Evolutionary conservation across 2,797 vertebrate genomes (phyloP).

Genomic region (Gastrophryne carolinensis): DNA sequence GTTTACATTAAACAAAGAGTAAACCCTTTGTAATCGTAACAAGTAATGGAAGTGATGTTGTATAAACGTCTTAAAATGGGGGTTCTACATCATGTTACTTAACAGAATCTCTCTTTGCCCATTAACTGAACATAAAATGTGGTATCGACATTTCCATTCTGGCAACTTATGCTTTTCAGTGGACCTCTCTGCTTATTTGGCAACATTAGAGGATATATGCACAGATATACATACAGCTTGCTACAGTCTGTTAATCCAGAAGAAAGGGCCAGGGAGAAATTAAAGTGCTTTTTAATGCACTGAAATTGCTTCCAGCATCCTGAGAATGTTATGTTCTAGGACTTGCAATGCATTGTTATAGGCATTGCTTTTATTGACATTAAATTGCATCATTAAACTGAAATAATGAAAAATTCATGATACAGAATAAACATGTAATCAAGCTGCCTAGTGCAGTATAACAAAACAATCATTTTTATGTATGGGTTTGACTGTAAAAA

Average conservation of each 20-base stretch:
- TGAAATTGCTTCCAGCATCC: slow-evolving; percentile 11
- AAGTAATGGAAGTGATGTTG: no score
- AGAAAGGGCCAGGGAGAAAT: neutral
- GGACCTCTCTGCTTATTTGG: no score
- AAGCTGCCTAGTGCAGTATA: neutral
- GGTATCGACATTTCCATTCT: no score
- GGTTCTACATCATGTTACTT: no score
- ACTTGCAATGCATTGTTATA: neutral
- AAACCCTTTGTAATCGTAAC: no score
- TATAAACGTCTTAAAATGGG: no score
- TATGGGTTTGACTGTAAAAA: neutral
- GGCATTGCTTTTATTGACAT: neutral
- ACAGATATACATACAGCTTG: neutral
- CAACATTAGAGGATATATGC: slow-evolving; percentile 1
- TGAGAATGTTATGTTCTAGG: neutral
- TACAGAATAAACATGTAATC: neutral
- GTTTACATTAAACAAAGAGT: no score
- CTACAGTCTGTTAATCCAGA: slow-evolving; percentile 20
- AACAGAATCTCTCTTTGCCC: no score
- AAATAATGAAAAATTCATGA: neutral
- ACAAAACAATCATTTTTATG: neutral
- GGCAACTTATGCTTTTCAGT: no score
- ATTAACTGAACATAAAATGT: neutral
- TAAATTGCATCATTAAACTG: neutral
- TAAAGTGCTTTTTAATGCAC: slow-evolving; percentile 4